Evolutionary conservation across 1,140 invertebrate species (phyloP), one percentile per base, ranked within the genome.

Genomic region (Drosophila kohkoa): DNA sequence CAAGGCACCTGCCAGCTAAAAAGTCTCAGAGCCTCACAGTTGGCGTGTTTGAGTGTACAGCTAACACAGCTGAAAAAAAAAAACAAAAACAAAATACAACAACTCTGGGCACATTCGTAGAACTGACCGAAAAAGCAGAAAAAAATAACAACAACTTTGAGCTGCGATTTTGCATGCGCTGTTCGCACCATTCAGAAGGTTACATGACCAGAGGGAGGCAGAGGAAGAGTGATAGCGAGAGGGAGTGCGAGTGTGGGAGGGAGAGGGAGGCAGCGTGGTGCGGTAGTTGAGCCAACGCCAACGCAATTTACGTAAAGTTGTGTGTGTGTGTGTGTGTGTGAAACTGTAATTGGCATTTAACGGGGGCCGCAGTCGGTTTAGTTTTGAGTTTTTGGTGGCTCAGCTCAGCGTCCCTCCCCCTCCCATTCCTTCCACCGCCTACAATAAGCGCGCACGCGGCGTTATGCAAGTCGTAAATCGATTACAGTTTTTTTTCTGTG

Each of bases 161-260:
- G 13, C 35, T 72, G 78, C 63, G 38, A 87, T 87, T 85, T 87
- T 45, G 79, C 82, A 86, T 87, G 82, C 82, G 74, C 45, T 20
- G 79, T 57, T 57, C 82, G 77, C 82, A 66, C 54, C 60, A 68
- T 64, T 85, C 69, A 86, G 82, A 86, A 86, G 82, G 82, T 87
- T 86, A 82, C 82, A 82, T 75, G 64, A 52, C 30, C 35, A 38
- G 58, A 28, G 30, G 25, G 5, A 6, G 43, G 20, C 20, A 25
- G 20, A 25, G 20, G 20, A 25, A 25, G 20, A 25, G 20, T 25
- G 20, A 25, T 25, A 35, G 76, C 41, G 25, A 6, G 6, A 5
- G 16, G 11, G 28, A 41, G 8, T 1, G 11, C 1, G 7, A 15
- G 11, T 2, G 7, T 1, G 10, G 25, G 16, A 2, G 66, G 1